phyloP scores from a whole-genome alignment of 2,888 invertebrate species.

The Catocala fraxini region DNA sequence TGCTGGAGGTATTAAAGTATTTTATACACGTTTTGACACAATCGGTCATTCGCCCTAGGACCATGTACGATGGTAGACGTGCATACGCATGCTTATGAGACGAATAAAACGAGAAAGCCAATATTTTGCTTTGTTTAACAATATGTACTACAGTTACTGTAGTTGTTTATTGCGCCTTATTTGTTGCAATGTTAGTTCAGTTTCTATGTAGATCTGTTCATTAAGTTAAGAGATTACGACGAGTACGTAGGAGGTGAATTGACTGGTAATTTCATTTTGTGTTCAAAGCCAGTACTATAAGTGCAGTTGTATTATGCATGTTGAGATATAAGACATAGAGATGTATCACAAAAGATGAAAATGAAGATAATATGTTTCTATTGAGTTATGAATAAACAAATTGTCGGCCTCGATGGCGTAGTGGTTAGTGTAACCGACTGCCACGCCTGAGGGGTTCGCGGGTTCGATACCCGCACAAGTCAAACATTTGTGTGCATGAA shows the following conservation, averaged over 20 bases:
- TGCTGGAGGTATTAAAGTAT: conserved; percentile 56
- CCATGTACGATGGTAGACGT: conserved; percentile 52
- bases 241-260: conserved; percentile 7
- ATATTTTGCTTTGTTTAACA: conserved; percentile 56
- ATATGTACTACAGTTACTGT: conserved; percentile 33
- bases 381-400: too few relatives aligned
- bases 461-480: too few relatives aligned
- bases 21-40: conserved; percentile 70
- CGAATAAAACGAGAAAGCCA: conserved; percentile 56
- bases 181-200: conserved; percentile 36
- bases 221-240: conserved; percentile 7
- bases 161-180: conserved; percentile 42
- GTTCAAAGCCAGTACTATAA: background rate
- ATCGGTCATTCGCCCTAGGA: conserved; percentile 72
- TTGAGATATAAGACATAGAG: background rate
- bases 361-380: too few relatives aligned
- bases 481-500: too few relatives aligned
- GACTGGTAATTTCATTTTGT: background rate
- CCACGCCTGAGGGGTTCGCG: too few relatives aligned
- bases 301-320: background rate
- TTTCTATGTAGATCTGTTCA: conserved; percentile 22
- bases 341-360: too few relatives aligned
- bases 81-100: conserved; percentile 57
- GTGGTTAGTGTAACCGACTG: too few relatives aligned
- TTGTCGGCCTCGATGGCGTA: too few relatives aligned